These are phyloP conservation scores for Gnatocerus cornutus DNA, from an alignment of 2,888 invertebrate species.

Conservation along the genomic window DNA sequence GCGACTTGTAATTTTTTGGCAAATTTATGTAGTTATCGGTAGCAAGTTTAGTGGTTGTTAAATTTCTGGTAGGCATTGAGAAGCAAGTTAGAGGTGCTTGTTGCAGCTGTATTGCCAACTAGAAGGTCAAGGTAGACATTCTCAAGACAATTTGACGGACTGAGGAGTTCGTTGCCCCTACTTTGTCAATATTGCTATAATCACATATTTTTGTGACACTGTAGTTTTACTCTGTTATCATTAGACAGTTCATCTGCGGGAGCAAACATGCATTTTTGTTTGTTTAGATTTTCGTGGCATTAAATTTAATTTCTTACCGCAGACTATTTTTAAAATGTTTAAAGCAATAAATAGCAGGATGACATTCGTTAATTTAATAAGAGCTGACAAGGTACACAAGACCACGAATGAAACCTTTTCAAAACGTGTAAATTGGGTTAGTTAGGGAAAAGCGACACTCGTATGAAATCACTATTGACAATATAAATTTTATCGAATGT, in stretches of 20 bases:
- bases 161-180: conserved; percentile 42
- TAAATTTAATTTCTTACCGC: too few relatives aligned
- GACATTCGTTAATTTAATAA: conserved; percentile 13
- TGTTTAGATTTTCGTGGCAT: too few relatives aligned
- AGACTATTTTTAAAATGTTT: too few relatives aligned
- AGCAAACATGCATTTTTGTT: background rate
- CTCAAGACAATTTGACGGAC: conserved; percentile 49
- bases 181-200: conserved; percentile 32
- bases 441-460: too few relatives aligned
- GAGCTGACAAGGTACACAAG: background rate
- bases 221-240: background rate
- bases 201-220: background rate
- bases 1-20: background rate
- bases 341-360: background rate
- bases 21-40: too few relatives aligned
- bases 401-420: background rate
- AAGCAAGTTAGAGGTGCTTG: conserved; percentile 24
- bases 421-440: conserved; percentile 1
- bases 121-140: conserved; percentile 50
- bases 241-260: background rate
- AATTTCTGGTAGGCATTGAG: conserved; percentile 19
- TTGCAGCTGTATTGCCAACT: conserved; percentile 46
- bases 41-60: conserved; percentile 12
- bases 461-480: too few relatives aligned
- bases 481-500: too few relatives aligned